Evolutionary conservation across 2,888 invertebrate species (phyloP).

Genomic region (Ischnus inquisitorius): DNA sequence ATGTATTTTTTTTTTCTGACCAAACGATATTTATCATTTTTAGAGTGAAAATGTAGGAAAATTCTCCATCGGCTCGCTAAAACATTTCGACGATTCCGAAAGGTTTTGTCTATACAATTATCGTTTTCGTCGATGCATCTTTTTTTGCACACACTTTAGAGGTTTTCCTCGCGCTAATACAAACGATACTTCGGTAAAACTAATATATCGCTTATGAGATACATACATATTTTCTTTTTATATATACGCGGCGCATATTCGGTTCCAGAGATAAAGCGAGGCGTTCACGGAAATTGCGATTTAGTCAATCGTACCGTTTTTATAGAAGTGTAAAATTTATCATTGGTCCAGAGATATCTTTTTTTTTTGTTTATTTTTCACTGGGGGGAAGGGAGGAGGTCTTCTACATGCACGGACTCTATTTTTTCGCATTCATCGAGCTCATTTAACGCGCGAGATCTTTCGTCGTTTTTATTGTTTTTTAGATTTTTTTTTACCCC

Average conservation of each 20-base stretch:
- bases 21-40: slow-evolving; percentile 46
- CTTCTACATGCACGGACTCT: slow-evolving; percentile 42
- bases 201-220: slow-evolving; percentile 63
- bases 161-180: slow-evolving; percentile 38
- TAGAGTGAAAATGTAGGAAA: slow-evolving; percentile 25
- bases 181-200: slow-evolving; percentile 44
- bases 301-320: slow-evolving; percentile 73
- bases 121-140: slow-evolving; percentile 20
- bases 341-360: slow-evolving; percentile 83
- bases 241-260: slow-evolving; percentile 16
- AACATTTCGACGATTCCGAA: slow-evolving; percentile 33
- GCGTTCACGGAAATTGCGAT: slow-evolving; percentile 65
- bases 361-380: slow-evolving; percentile 70
- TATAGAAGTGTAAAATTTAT: slow-evolving; percentile 84
- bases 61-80: slow-evolving; percentile 22
- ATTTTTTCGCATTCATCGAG: slow-evolving; percentile 16
- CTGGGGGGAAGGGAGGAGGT: slow-evolving; percentile 63
- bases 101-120: slow-evolving; percentile 23
- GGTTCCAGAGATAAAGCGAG: slow-evolving; percentile 72
- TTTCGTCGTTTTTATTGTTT: neutral
- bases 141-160: slow-evolving; percentile 18
- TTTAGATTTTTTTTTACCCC: slow-evolving; percentile 41
- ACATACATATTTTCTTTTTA: slow-evolving; percentile 50
- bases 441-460: slow-evolving; percentile 8
- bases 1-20: slow-evolving; percentile 5